phyloP scores from a whole-genome alignment of 2,888 invertebrate genomes.

The Drosophila bunnanda region DNA sequence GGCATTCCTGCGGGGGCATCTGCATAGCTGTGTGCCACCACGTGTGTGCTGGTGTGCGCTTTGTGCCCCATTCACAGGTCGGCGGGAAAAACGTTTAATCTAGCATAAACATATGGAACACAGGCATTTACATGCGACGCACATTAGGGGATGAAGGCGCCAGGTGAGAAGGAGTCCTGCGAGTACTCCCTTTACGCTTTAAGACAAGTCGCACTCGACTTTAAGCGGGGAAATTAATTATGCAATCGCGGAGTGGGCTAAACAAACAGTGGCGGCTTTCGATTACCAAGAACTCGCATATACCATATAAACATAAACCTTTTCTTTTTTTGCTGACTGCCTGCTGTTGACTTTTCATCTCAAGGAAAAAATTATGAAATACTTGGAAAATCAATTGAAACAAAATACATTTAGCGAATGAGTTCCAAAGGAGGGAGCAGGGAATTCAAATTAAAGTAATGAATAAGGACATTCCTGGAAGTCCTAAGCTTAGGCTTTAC shows the following conservation, averaged over 20 bases:
- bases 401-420: conserved; percentile 27
- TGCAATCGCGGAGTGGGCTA: conserved; percentile 21
- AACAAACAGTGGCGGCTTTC: conserved; percentile 25
- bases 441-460: conserved; percentile 13
- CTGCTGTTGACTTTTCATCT: conserved; percentile 33
- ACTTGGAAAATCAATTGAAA: conserved; percentile 35
- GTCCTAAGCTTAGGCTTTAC: neutral
- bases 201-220: conserved; percentile 17
- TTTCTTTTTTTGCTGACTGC: conserved; percentile 4
- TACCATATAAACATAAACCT: conserved; percentile 11
- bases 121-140: conserved; percentile 60
- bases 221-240: conserved; percentile 36
- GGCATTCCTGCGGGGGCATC: conserved; percentile 31
- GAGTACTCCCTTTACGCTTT: conserved; percentile 9
- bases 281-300: conserved; percentile 18
- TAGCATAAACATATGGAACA: conserved; percentile 73
- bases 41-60: conserved; percentile 26
- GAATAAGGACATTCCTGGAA: neutral
- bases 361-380: conserved; percentile 11
- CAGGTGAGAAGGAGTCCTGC: conserved; percentile 51
- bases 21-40: conserved; percentile 24
- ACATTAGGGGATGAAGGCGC: conserved; percentile 27
- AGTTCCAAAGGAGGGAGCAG: neutral
- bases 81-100: conserved; percentile 71
- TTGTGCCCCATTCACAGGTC: conserved; percentile 68